These are phyloP conservation scores for Battus philenor DNA, from an alignment of 1,140 invertebrate species.

Conservation along the genomic window DNA sequence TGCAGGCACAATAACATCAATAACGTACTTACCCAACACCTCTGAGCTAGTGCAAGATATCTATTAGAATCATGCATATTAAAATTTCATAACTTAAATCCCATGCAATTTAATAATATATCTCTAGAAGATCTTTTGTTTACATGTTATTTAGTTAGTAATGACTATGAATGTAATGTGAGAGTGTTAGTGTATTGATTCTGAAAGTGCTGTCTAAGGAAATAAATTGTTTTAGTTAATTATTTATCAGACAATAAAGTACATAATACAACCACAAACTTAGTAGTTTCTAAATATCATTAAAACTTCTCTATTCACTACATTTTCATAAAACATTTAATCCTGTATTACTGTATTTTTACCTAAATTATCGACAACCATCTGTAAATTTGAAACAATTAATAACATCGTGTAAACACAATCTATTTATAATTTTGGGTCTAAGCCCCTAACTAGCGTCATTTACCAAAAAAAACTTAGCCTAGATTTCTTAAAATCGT, in stretches of 20 bases:
- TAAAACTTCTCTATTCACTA: conserved; percentile 11
- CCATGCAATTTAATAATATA: conserved; percentile 10
- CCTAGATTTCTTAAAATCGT: conserved; percentile 25
- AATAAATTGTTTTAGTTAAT: conserved; percentile 24
- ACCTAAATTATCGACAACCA: conserved; percentile 72
- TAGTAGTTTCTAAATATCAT: neutral
- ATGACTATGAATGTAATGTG: conserved; percentile 55
- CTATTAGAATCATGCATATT: conserved; percentile 11
- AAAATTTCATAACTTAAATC: neutral
- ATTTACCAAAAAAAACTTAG: conserved; percentile 32
- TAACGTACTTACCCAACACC: conserved; percentile 50
- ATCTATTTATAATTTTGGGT: conserved; percentile 47
- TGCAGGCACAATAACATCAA: conserved; percentile 29
- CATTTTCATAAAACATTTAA: conserved; percentile 20
- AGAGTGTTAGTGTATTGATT: conserved; percentile 52
- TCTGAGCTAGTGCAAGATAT: conserved; percentile 17
- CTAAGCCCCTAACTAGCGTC: conserved; percentile 49
- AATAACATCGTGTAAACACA: conserved; percentile 45
- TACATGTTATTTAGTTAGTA: conserved; percentile 8
- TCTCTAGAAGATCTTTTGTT: conserved; percentile 5
- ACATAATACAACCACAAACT: conserved; percentile 6
- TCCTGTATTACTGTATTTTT: conserved; percentile 60
- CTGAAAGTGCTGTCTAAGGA: conserved; percentile 53
- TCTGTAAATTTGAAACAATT: conserved; percentile 65
- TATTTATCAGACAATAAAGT: conserved; percentile 11